These are phyloP conservation scores for Tursiops truncatus DNA, from an alignment of 2,113 vertebrate species.

Conservation along the genomic window DNA sequence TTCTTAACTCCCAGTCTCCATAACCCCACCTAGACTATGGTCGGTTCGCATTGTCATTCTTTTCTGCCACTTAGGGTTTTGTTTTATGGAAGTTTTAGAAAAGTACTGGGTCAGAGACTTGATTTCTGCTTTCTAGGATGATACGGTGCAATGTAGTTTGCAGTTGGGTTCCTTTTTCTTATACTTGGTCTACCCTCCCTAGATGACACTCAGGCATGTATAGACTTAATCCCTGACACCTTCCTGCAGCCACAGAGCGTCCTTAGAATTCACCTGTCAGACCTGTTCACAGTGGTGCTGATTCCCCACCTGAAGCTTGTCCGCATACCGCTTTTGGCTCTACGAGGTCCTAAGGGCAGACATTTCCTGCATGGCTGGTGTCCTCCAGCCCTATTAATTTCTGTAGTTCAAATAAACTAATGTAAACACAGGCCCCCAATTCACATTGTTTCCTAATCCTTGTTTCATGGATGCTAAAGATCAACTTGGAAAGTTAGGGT, in stretches of 20 bases:
- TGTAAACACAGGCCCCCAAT: not conserved
- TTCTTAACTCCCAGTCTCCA: not conserved
- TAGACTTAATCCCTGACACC: not conserved
- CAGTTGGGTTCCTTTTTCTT: not conserved
- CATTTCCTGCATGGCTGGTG: not conserved
- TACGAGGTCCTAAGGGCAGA: not conserved
- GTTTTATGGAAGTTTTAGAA: not conserved
- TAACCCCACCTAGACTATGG: not conserved
- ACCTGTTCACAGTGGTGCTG: not conserved
- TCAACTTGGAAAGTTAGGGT: not conserved
- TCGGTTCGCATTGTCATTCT: not conserved
- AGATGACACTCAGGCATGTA: fast-evolving
- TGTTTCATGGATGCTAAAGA: not conserved
- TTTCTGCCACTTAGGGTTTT: not conserved
- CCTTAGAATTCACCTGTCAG: not conserved
- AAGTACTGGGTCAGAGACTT: not conserved
- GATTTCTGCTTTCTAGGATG: not conserved
- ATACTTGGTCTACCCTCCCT: not conserved
- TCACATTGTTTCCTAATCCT: not conserved
- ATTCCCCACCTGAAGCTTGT: not conserved
- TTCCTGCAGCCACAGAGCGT: fast-evolving
- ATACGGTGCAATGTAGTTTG: not conserved
- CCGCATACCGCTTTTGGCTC: not conserved
- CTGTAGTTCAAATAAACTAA: not conserved
- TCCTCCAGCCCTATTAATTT: not conserved